Evolutionary conservation across 2,113 vertebrate species (phyloP), one percentile per base, ranked within the genome.

Genomic region (Neotoma lepida): DNA sequence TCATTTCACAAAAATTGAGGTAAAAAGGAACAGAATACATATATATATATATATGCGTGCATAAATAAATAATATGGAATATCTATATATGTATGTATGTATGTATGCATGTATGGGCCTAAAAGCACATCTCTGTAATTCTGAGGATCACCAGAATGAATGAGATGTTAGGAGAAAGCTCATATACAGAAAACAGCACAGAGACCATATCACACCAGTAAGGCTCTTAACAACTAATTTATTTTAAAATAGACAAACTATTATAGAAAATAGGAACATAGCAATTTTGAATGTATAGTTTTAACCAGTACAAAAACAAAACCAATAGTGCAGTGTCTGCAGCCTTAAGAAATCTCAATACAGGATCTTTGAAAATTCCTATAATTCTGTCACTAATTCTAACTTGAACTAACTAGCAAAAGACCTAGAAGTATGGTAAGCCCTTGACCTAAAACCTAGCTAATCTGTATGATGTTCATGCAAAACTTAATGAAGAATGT

Each of bases 251-350:
- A 97, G 96, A 95, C 91, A 93, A 94, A 80, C 84, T 97, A 98
- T 97, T 97, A 93, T 98, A 98, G 96, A 98, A 98, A 98, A 98
- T 95, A 97, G 90, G 96, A 96, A 97, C 85, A 93, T 88, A 98
- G 89, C 46, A 95, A 94, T 97, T 98, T 96, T 90, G 95, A 95
- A 97, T 97, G 97, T 94, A 97, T 94, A 98, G 94, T 97, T 93
- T 98, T 92, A 95, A 88, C 95, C 96, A 93, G 96, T 97, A 88
- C 92, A 95, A 97, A 95, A 89, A 30, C 80, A 84, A 96, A 93
- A 91, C 46, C 94, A 96, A 94, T 92, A 97, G 97, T 96, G 96
- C 96, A 96, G 24, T 85, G 93, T 68, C 68, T 93, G 90, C 93
- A 91, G 56, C 28, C 74, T 88, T 86, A 82, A 89, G 97, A 96